These are phyloP conservation scores for Drosophila mayaguana DNA, from an alignment of 2,888 invertebrate species.

Conservation along the genomic window DNA sequence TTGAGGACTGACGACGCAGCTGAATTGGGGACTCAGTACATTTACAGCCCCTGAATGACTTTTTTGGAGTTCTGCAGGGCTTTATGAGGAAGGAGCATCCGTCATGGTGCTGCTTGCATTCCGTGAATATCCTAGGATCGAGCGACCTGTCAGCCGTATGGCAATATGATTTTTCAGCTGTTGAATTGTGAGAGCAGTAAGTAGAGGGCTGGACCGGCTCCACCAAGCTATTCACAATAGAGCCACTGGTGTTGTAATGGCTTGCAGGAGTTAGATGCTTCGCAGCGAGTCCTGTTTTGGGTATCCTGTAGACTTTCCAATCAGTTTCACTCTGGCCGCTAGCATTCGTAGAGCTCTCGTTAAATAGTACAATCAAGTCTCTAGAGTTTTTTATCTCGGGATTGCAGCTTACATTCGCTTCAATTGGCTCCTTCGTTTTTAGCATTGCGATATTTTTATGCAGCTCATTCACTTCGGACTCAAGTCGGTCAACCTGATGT, in stretches of 20 bases:
- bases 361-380: background rate
- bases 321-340: background rate
- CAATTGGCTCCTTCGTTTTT: background rate
- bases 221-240: background rate
- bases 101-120: background rate
- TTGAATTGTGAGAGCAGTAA: too few relatives aligned
- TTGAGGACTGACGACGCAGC: conserved; percentile 2
- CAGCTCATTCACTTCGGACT: background rate
- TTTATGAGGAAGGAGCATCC: background rate
- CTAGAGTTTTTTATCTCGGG: background rate
- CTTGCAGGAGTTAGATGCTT: background rate
- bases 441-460: background rate
- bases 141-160: background rate
- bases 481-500: background rate
- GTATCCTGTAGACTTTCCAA: background rate
- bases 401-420: too few relatives aligned
- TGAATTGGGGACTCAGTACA: too few relatives aligned
- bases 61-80: background rate
- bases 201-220: background rate
- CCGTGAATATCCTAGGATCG: background rate
- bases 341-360: too few relatives aligned
- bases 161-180: background rate
- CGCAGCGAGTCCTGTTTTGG: background rate
- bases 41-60: background rate
- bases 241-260: background rate